Base-by-base conservation (phyloP, 2,113 vertebrate species). In the Tringa solitaria region DNA sequence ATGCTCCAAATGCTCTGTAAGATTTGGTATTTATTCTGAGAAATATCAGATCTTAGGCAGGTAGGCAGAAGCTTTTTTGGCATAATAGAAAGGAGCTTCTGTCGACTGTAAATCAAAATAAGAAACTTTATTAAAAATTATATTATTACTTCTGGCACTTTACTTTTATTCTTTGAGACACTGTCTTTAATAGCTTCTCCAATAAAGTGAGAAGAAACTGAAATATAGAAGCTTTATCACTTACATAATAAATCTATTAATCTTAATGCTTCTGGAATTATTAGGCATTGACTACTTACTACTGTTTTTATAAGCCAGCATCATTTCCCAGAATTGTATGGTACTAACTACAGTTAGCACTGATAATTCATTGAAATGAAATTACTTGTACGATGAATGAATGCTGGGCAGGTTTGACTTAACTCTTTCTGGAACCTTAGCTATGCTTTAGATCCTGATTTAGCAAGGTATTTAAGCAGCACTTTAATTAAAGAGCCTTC, bases 41-140 rank as follows among this genome's bases (percentile, higher is more conserved):
- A 90, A 92, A 72, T 86, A 51, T 74, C 43, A 88, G 45, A 46
- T 87, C 78, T 89, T 41, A 32, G 10, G 50, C 57, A 94, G 94
- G 88, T 95, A 89, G 61, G 69, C 39, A 78, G 88, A 56, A 77
- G 35, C 20, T 72, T 89, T 48, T 91, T 77, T 88, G 76, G 56
- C 27, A 16, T 67, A 88, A 90, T 11, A 70, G 65, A 70, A 46
- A 81, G 30, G 33, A 75, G n/a, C 48, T 84, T 74, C 50, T 94
- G 43, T 73, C 27, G 12, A 56, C 32, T 87, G 39, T 94, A 95
- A 94, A 93, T 97, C 90, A 92, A 84, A 92, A 97, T 79, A 95
- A 60, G 80, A 85, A 95, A 81, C 39, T 90, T 92, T 60, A 75
- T 90, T 94, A 87, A 64, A 86, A 96, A 81, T 78, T 0, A 20